These are phyloP conservation scores for Hyposmocoma kahamanoa DNA, from an alignment of 1,140 invertebrate genomes.

Conservation along the genomic window DNA sequence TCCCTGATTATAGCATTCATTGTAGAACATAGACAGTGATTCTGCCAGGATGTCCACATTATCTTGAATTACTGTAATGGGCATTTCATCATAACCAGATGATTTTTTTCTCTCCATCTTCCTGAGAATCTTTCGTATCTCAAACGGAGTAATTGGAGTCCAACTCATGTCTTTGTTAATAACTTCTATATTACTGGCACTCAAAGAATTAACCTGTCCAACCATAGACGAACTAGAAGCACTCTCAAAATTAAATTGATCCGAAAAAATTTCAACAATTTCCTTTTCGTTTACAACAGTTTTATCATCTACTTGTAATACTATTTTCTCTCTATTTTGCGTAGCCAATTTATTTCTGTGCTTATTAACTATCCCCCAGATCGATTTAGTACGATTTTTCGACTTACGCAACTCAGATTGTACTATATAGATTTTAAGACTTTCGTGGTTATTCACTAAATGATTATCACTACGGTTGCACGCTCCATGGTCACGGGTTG, in stretches of 20 bases:
- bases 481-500: too few species aligned
- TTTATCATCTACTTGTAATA: background rate
- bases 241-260: background rate
- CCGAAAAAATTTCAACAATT: background rate
- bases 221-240: background rate
- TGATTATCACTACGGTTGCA: too few species aligned
- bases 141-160: background rate
- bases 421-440: too few species aligned
- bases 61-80: conserved; percentile 10
- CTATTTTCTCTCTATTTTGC: background rate
- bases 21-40: conserved; percentile 9
- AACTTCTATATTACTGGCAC: background rate
- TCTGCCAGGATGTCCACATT: conserved; percentile 11
- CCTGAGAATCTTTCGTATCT: conserved; percentile 1
- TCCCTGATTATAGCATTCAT: background rate
- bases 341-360: conserved; percentile 6
- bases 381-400: conserved; percentile 2
- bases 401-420: too few species aligned
- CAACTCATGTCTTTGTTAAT: background rate
- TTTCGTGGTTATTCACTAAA: too few species aligned
- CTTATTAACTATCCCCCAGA: conserved; percentile 9
- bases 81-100: conserved; percentile 7
- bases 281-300: background rate
- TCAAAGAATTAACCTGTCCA: background rate
- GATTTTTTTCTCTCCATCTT: conserved; percentile 8